These are phyloP conservation scores for Papilio dardanus DNA, from an alignment of 1,140 invertebrate species.

Conservation along the genomic window DNA sequence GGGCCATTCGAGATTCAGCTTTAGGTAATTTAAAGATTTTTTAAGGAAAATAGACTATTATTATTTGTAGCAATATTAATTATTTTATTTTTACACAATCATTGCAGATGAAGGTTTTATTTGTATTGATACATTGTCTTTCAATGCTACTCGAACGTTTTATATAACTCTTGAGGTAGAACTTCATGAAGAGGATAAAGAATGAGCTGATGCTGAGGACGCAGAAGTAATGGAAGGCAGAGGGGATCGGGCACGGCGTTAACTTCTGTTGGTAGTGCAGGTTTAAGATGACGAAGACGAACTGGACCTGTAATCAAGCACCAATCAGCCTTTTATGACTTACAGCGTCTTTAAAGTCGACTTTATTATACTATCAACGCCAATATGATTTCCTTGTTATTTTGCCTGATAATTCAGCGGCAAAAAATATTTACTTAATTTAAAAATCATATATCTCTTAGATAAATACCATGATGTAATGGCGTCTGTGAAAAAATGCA, in stretches of 20 bases:
- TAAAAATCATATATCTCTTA: too few species aligned
- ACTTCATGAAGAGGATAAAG: conserved; percentile 92
- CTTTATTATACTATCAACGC: too few species aligned
- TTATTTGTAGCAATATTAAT: not conserved
- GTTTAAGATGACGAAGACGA: conserved; percentile 87
- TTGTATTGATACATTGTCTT: conserved; percentile 15
- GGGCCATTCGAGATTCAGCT: not conserved
- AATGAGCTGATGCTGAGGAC: conserved; percentile 88
- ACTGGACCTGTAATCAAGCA: conserved; percentile 86
- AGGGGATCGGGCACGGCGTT: conserved; percentile 89
- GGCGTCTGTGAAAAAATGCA: too few species aligned
- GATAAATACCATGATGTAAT: too few species aligned
- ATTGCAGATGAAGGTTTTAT: not conserved
- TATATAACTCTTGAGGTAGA: conserved; percentile 90
- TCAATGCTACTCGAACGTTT: conserved; percentile 44
- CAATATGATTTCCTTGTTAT: too few species aligned
- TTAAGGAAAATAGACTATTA: too few species aligned
- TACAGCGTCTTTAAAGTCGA: too few species aligned
- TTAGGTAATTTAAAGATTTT: too few species aligned
- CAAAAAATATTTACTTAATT: too few species aligned
- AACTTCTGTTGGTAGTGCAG: conserved; percentile 86
- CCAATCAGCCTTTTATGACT: too few species aligned
- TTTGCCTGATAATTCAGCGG: too few species aligned
- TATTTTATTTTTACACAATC: conserved; percentile 6
- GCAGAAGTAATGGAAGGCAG: conserved; percentile 84